phyloP scores from a whole-genome alignment of 2,888 invertebrate genomes.

The Conomelus anceps region DNA sequence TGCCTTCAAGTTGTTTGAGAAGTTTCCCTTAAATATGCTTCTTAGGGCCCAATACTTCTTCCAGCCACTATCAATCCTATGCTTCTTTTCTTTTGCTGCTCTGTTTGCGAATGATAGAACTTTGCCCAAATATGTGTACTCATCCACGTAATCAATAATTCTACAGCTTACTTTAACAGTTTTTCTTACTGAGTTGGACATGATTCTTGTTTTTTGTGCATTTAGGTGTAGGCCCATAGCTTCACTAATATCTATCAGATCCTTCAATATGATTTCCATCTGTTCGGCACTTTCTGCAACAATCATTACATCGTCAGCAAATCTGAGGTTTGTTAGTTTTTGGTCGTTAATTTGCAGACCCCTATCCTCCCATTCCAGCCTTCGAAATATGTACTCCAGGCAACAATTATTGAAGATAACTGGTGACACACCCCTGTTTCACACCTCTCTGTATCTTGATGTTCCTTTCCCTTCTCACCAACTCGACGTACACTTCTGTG shows the following conservation, averaged over 20 bases:
- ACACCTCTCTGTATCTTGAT: too few species aligned
- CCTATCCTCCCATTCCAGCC: too few species aligned
- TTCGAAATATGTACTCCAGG: too few species aligned
- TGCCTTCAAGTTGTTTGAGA: not conserved
- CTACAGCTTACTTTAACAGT: not conserved
- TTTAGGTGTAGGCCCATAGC: not conserved
- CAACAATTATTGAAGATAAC: too few species aligned
- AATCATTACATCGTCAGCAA: not conserved
- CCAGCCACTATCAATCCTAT: not conserved
- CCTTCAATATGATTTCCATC: not conserved
- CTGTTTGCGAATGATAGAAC: too few species aligned
- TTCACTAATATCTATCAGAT: not conserved
- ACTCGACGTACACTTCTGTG: too few species aligned
- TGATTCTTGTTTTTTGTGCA: constrained; percentile 5
- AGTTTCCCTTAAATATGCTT: not conserved
- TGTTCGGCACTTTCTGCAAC: not conserved
- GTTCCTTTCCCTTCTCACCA: too few species aligned
- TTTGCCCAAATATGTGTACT: too few species aligned
- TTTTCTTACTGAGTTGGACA: not conserved
- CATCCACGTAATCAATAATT: not conserved
- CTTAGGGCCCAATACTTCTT: too few species aligned
- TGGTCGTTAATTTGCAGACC: too few species aligned
- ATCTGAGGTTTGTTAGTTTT: too few species aligned
- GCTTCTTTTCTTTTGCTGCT: not conserved
- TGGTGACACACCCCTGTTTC: too few species aligned